Conservation (phyloP, 2,888 invertebrate species). For the Eudasyphora cyanicolor region DNA sequence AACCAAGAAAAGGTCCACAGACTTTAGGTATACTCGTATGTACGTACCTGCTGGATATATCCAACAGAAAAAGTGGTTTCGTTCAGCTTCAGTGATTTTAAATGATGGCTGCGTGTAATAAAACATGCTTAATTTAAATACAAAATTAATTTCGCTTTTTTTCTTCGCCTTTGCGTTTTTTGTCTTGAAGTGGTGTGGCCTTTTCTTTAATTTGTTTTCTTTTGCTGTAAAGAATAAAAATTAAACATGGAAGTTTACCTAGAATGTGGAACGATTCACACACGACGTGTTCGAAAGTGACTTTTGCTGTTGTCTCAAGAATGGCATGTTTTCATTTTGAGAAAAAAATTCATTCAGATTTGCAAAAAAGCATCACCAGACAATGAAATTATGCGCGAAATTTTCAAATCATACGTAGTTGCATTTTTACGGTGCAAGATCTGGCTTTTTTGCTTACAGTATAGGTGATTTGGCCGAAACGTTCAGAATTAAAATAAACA, state of each 20-base stretch:
- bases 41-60: background rate
- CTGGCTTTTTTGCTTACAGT: too few relatives aligned
- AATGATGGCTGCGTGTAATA: constrained; percentile 66
- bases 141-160: constrained; percentile 61
- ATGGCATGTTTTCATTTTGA: too few relatives aligned
- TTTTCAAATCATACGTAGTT: too few relatives aligned
- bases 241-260: background rate
- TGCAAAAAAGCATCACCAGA: too few relatives aligned
- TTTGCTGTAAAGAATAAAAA: background rate
- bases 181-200: background rate
- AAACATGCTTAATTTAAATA: constrained; percentile 65
- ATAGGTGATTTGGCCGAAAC: too few relatives aligned
- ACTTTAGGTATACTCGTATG: too few relatives aligned
- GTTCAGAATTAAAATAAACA: too few relatives aligned
- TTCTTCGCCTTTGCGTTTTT: constrained; percentile 24
- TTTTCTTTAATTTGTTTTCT: background rate
- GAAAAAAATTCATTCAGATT: too few relatives aligned
- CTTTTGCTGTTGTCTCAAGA: background rate
- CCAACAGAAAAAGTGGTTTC: constrained; percentile 56
- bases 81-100: constrained; percentile 64
- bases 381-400: too few relatives aligned
- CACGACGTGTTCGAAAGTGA: background rate
- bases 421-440: too few relatives aligned
- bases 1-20: background rate
- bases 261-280: background rate